phyloP scores from a whole-genome alignment of 2,797 vertebrate species.

The Syndactyla subalaris region DNA sequence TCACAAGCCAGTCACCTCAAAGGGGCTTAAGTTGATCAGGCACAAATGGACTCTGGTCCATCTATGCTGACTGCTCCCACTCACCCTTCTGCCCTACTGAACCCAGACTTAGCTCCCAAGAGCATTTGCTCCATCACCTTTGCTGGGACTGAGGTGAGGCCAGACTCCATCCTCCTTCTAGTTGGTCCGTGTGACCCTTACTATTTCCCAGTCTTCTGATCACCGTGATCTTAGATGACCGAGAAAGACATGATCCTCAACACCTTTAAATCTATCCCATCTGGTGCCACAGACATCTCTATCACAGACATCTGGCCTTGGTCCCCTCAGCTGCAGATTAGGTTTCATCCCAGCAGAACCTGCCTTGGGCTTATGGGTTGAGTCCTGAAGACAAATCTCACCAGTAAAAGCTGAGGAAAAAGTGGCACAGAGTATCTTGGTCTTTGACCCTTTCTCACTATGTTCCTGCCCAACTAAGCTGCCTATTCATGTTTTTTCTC shows the following conservation, averaged over 20 bases:
- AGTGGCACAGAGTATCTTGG: accelerated
- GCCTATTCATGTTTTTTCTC: accelerated
- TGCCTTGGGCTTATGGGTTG: background rate
- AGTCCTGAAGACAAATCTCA: background rate
- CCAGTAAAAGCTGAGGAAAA: background rate
- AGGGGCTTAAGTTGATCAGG: background rate
- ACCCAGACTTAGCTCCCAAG: background rate
- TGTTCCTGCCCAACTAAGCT: background rate
- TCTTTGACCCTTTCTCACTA: background rate
- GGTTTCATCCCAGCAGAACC: background rate
- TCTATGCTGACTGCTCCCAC: background rate
- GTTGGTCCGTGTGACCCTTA: background rate
- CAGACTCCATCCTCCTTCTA: background rate
- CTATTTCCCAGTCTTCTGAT: background rate
- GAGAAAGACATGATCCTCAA: background rate
- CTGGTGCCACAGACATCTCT: background rate
- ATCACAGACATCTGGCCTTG: no score
- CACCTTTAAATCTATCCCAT: background rate
- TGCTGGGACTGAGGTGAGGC: background rate
- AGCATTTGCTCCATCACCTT: background rate
- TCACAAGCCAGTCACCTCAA: background rate
- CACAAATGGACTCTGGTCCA: background rate
- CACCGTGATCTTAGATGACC: background rate
- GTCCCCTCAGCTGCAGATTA: background rate
- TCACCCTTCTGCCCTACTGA: background rate